Conservation (phyloP, 2,113 vertebrate genomes). For the Solea senegalensis region DNA sequence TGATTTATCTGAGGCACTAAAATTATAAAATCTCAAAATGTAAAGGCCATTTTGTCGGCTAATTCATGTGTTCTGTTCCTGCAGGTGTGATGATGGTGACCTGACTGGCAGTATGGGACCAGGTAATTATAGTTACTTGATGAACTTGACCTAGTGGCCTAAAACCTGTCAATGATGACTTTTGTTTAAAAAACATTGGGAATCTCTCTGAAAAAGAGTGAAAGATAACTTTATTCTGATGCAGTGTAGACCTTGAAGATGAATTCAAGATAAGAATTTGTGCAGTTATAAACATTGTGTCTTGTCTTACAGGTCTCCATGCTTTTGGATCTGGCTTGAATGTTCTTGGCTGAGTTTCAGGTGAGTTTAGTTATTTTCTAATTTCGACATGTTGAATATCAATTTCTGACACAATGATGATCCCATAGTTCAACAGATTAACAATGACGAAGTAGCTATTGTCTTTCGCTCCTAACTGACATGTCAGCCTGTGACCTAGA, state of each 20-base stretch:
- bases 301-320: conserved; percentile 21
- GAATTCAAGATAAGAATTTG: background rate
- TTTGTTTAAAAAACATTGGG: conserved; percentile 83
- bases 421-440: conserved; percentile 62
- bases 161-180: conserved; percentile 85
- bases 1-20: conserved; percentile 74
- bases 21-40: rapidly evolving
- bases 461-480: conserved; percentile 85
- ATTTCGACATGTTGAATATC: rapidly evolving
- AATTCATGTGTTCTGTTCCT: background rate
- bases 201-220: conserved; percentile 94
- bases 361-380: background rate
- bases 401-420: conserved; percentile 43
- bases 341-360: background rate
- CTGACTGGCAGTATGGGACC: rapidly evolving
- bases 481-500: conserved; percentile 6
- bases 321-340: rapidly evolving
- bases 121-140: background rate
- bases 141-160: rapidly evolving
- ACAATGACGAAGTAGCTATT: background rate
- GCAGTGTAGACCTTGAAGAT: conserved; percentile 65
- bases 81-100: background rate
- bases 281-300: background rate
- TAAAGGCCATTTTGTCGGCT: background rate
- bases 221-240: conserved; percentile 83